These are phyloP conservation scores for Chiloscyllium punctatum DNA, from an alignment of 2,797 vertebrate species.

Conservation along the genomic window DNA sequence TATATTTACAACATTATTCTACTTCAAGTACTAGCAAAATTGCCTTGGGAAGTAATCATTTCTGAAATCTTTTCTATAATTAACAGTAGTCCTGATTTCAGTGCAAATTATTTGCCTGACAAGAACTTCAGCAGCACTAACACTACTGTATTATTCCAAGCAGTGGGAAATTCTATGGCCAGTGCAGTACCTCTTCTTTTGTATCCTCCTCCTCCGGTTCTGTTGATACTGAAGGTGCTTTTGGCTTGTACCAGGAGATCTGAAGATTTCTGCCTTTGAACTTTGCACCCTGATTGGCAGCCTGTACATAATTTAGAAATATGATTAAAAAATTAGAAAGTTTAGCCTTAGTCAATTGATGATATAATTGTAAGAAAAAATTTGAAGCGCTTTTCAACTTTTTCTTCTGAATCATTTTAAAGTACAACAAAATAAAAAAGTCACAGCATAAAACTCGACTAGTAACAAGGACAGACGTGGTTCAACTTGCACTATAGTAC, in stretches of 20 bases:
- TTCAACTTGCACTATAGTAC: neutral
- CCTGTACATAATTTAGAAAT: constrained; percentile 52
- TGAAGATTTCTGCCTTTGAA: constrained; percentile 92
- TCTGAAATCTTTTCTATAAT: neutral
- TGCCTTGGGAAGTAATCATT: neutral
- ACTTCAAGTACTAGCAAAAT: neutral
- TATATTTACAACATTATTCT: too few relatives aligned
- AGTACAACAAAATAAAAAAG: neutral
- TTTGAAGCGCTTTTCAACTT: neutral
- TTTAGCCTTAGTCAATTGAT: neutral
- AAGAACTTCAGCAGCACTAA: constrained; percentile 1
- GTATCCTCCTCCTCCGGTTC: constrained; percentile 87
- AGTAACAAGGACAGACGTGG: neutral
- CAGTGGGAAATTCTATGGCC: constrained; percentile 35
- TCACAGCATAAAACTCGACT: neutral
- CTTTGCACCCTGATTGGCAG: constrained; percentile 90
- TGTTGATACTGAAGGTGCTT: constrained; percentile 79
- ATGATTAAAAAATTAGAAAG: neutral
- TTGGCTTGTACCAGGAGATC: constrained; percentile 96
- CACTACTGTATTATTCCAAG: constrained; percentile 32
- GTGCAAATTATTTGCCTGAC: neutral
- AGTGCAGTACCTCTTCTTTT: constrained; percentile 76
- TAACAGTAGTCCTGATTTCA: neutral
- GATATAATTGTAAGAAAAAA: neutral
- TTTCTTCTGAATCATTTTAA: neutral